Evolutionary conservation across 2,797 vertebrate species (phyloP), one percentile per base, ranked within the genome.

Genomic region (Macropodus opercularis): DNA sequence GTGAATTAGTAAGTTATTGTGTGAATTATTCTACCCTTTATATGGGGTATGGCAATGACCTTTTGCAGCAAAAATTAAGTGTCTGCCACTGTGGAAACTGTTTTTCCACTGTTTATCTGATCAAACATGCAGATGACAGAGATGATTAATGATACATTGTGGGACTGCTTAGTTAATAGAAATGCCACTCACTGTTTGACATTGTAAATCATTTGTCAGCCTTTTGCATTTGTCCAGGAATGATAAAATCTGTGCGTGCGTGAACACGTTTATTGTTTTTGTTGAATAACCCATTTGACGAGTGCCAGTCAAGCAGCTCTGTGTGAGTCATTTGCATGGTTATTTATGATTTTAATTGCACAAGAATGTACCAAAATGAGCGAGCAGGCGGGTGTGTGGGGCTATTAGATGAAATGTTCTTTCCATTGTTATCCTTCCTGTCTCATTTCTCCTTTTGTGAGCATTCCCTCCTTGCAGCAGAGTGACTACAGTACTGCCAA

Each of bases 391-490:
- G 17, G 13, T 21, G 23, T 31, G 22, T 22, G 54, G 43, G 14
- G 32, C 21, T 35, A 40, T 9, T 21, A 2, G 18, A 49, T 90
- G 85, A 87, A 69, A 56, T 71, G 77, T 83, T 87, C 14, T 89
- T 91, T 90, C 89, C 89, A 84, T 73, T 72, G 81, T 81, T 73
- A 52, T 77, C 59, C 59, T 84, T 82, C 72, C 81, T 81, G 79
- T 82, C 75, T 81, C 63, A 47, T 75, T 90, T 91, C 87, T 83
- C 71, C 57, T 83, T 39, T 60, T 79, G 53, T 57, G 29, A 69
- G 40, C 65, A 80, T 80, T 87, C 70, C 57, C 52, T 75, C 47
- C 73, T 82, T 53, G 70, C 66, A 48, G 56, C 35, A 34, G 17
- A 14, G 26, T 40, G 48, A 59, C 72, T 39, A 27, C 24, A 35